Base-by-base conservation (phyloP, 2,888 invertebrate species). In the Asteroscopus sphinx region DNA sequence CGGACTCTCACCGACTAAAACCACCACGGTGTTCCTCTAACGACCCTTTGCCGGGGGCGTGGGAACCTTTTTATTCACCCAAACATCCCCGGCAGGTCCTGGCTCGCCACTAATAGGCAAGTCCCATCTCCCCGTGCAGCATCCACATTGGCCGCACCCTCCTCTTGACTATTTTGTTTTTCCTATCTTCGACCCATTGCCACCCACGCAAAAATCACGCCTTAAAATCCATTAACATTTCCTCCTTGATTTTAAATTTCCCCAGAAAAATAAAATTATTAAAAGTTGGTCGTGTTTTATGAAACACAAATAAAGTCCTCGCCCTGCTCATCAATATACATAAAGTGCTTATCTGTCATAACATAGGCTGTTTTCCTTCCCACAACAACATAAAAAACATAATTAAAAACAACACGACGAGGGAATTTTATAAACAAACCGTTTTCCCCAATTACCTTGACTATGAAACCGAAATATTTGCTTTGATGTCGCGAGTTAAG, bases 401-500 rank as follows among this genome's bases (percentile, higher is more conserved):
- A 53, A 70, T 67, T 59, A 62, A 70, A 65, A 72, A 62, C 52
- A 62, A 54, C 48, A 63, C 56, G 58, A 51, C 36, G 44, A 17
- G 41, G 21, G 33, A 59, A 60, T 66, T 71, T 71, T 53, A 51
- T 66, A 51, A 66, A 58, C 54, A n/a, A 65, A 45, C 46, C 47
- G 15, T 56, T 58, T 61, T 51, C 44, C 36, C 53, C 41, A 65
- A 73, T 65, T 60, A 59, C 40, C 44, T 56, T 57, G 52, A 54
- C 63, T 70, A 58, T 55, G 49, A 60, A 73, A 71, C 55, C 56
- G 65, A 62, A 66, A 57, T 45, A 53, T 66, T 72, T 55, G 37
- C 72, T 76, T 76, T 76, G 77, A 77, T 76, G 74, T 76, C 53
- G 21, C 30, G 30, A 54, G 49, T 60, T 59, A 36, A 44, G 30